Base-by-base conservation (phyloP, 92 coral and sea anemone genomes). In the Siderastrea siderea region DNA sequence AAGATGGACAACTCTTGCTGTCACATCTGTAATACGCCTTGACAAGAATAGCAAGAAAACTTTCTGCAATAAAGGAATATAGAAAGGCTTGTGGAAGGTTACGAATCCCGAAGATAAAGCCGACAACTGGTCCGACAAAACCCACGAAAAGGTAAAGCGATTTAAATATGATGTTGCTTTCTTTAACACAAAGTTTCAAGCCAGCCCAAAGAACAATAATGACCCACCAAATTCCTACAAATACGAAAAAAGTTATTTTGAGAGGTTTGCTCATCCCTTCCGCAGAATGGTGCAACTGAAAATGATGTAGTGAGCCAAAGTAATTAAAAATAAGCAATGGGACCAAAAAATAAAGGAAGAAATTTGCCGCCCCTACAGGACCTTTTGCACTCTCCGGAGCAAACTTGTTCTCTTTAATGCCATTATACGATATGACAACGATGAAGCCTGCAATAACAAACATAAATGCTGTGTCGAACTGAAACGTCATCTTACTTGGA, bases 401-500 rank as follows among this genome's bases (percentile, higher is more conserved):
- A 7, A 80, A 38, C 6, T 88, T 75, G 7, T 70, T 78, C 43
- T 84, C 67, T 59, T 86, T 86, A 0, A 78, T 44, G 6, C 98
- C 93, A 83, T 96, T 96, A 82, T 84, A 91, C 69, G 93, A 76
- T 2, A 96, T 92, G 69, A 95, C 83, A 52, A 94, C 76, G 17
- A 90, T 90, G 12, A 96, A 81, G 4, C 96, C 99, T 5, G 93
- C 87, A n/a, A 94, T 96, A 26, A 94, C 97, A 78, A 96, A 94
- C 99, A 96, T 96, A 82, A 94, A 96, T 0, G 96, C 97, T 1
- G 96, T 94, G 80, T 96, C 99, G 64, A 96, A 96, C 94, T 96
- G 99, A 67, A 96, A 96, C 5, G 97, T 94, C 74, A 96, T 59
- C 74, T 94, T 90, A 65, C 94, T 92, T 12, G 99, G 99, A 45